phyloP scores from a whole-genome alignment of 2,113 vertebrate genomes.

The Agelaius phoeniceus region DNA sequence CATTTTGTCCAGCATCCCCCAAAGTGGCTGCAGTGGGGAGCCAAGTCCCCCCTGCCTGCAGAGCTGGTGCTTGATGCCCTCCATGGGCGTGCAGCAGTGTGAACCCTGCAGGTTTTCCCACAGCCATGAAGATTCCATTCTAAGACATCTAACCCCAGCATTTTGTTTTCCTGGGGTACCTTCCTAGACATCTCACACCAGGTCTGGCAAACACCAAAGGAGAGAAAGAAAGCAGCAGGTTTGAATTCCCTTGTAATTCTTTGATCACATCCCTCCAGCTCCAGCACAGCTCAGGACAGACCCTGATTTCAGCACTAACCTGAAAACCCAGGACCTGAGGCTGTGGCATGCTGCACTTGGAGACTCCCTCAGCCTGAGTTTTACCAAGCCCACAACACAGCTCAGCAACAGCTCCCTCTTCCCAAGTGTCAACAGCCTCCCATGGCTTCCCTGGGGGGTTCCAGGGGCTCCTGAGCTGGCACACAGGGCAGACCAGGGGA shows the following conservation, averaged over 20 bases:
- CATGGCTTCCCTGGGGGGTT: not conserved
- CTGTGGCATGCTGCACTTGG: not conserved
- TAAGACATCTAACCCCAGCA: not conserved
- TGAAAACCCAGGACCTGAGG: not conserved
- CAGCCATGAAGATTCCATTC: not conserved
- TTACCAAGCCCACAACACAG: accelerated
- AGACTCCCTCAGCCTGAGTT: not conserved
- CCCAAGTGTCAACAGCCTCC: not conserved
- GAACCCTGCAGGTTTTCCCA: not conserved
- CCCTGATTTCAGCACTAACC: not conserved
- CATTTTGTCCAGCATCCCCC: not conserved
- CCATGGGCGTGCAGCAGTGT: not conserved
- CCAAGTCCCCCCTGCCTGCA: not conserved
- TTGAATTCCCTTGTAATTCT: not conserved
- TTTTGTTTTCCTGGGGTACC: not conserved
- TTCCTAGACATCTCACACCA: not conserved
- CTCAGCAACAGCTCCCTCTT: not conserved
- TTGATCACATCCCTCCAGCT: not conserved
- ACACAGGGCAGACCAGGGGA: not conserved
- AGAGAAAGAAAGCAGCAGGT: not conserved
- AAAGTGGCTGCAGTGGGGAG: not conserved
- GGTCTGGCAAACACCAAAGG: not conserved
- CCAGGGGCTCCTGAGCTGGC: not conserved
- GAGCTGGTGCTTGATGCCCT: not conserved
- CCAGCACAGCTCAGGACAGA: not conserved